Evolutionary conservation across 1,140 invertebrate genomes (phyloP), one percentile per base, ranked within the genome.

Genomic region (Nymphalis io): DNA sequence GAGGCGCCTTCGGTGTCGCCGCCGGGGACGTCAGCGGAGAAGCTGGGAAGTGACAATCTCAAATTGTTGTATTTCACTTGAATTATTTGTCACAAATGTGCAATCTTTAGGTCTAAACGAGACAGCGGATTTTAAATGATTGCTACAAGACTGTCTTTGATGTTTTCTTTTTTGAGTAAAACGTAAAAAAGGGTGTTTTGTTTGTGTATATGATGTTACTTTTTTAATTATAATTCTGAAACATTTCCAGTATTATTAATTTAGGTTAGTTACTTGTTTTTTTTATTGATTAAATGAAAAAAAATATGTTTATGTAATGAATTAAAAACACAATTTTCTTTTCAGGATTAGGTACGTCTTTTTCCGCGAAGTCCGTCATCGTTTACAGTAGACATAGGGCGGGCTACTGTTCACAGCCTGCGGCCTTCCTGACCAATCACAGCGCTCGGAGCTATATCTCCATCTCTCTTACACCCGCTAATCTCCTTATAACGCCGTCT

Each of bases 391-490:
- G 89, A 91, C 89, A 91, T 89, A 91, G 89, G 89, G 89, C 89
- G 89, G 88, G 89, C 89, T 91, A 91, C 89, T 84, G 89, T 89
- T 88, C 89, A 91, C 88, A 84, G 89, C 89, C 89, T 88, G 89
- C 85, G 89, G 89, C 89, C 88, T 90, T 91, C 87, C 89, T 90
- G 89, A 91, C 88, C 89, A 91, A 91, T 91, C 89, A 90, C 89
- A 91, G 87, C 87, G 88, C 89, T 91, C 79, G 80, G 86, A 91
- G 89, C 89, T 87, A 91, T 91, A 84, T 88, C 71, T 5, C 80
- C 67, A 51, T 90, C 86, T 64, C 80, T 42, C 65, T 87, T 74
- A 33, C 74, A 68, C 81, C 15, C 68, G 39, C 44, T 20, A 40
- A 72, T 74, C 78, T 63, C 67, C 76, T 72, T 70, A 89, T 90